Evolutionary conservation across 2,797 vertebrate species (phyloP), one percentile per base, ranked within the genome.

Genomic region (Artibeus jamaicensis): DNA sequence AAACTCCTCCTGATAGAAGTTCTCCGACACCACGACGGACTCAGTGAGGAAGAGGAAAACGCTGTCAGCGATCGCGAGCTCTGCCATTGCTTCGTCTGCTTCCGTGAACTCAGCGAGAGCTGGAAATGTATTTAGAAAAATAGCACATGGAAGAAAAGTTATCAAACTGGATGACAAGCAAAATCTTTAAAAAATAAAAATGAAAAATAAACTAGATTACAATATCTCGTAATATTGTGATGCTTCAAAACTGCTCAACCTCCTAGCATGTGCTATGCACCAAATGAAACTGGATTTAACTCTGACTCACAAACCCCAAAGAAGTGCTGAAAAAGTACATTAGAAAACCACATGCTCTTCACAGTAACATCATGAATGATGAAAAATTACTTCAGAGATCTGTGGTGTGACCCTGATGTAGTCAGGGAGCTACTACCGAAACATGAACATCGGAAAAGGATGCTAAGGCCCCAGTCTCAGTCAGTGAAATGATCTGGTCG

Each of bases 81-180:
- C 99, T 53, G 99, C 99, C 98, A 99, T 99, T 26, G 98, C 98
- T 98, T 99, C 99, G 50, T 99, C 99, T 83, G 99, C 99, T 97
- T 99, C 99, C 0, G 99, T 99, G 98, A 99, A 99, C 98, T 99
- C 99, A 95, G 99, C 99, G 68, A 99, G 98, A 57, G 99, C 99
- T 99, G 76, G 68, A 92, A 88, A 88, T 4, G 59, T 4, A 94
- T 84, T 90, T 65, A 73, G 24, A 90, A 97, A 91, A 76, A 92
- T 46, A 95, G 55, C 79, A 96, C 15, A 71, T 3, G n/a, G 34
- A 89, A 44, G 19, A 73, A 55, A 90, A 86, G 44, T 86, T 87
- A 89, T 53, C 96, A 76, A 93, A 39, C 34, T 77, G 85, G 18
- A 65, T n/a, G 11, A 46, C 34, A 89, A 6, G 24, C 24, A 59